A percentile compares a stretch with the other conserved stretches of the same genome.
These are phyloP conservation scores for Aspidapion aeneum DNA, from an alignment of 2,888 invertebrate species.

Conservation along the genomic window DNA sequence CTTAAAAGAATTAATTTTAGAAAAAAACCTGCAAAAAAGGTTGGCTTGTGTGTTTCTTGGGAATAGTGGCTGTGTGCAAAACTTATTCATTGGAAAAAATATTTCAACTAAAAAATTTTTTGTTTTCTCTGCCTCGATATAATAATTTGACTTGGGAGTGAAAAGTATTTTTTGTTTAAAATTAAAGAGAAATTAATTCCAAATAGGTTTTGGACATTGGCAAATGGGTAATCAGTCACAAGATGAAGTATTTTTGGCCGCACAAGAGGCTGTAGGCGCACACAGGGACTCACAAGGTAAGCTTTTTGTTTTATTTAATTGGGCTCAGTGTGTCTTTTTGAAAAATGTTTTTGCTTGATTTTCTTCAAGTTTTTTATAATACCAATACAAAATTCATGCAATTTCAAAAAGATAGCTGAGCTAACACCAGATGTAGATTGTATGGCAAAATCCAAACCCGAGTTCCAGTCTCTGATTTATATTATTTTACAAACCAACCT, in stretches of 20 bases:
- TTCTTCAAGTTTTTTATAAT: background rate
- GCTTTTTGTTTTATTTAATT: constrained; percentile 51
- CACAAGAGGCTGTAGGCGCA: constrained; percentile 72
- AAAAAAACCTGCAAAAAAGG: too few relatives aligned
- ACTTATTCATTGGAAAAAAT: too few relatives aligned
- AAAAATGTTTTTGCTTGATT: constrained; percentile 16
- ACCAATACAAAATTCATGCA: constrained; percentile 6
- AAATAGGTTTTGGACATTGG: constrained; percentile 77
- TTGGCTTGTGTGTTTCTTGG: too few relatives aligned
- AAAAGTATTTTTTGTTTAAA: too few relatives aligned
- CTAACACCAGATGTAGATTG: constrained; percentile 36
- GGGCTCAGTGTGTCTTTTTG: constrained; percentile 32
- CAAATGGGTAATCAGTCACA: constrained; percentile 78
- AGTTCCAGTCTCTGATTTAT: constrained; percentile 48
- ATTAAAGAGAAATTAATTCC: background rate
- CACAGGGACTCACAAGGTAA: constrained; percentile 92
- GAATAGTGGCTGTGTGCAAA: too few relatives aligned
- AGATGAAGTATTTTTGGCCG: constrained; percentile 81
- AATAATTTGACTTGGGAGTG: too few relatives aligned
- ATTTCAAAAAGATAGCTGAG: constrained; percentile 30
- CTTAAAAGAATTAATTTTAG: constrained; percentile 53
- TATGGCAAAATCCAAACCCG: constrained; percentile 47
- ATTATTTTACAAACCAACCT: constrained; percentile 28
- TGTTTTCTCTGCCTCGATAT: too few relatives aligned
- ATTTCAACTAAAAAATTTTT: too few relatives aligned